Evolutionary conservation across 2,113 vertebrate species (phyloP).

Genomic region (Scophthalmus maximus): DNA sequence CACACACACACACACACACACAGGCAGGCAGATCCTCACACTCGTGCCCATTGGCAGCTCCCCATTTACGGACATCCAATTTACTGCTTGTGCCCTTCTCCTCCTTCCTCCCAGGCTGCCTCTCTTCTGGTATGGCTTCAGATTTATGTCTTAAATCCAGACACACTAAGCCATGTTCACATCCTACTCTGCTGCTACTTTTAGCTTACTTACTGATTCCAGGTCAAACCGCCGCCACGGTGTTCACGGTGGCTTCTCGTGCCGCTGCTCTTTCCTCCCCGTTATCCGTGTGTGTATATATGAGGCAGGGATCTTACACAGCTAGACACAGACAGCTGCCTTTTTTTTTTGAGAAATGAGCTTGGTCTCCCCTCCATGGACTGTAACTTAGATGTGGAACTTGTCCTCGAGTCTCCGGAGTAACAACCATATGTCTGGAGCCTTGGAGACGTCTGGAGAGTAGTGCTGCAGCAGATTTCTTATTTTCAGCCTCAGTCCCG

Average conservation of each 20-base stretch:
- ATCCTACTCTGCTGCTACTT: conserved; percentile 63
- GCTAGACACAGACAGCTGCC: conserved; percentile 25
- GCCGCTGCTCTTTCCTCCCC: conserved; percentile 18
- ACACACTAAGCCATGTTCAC: conserved; percentile 61
- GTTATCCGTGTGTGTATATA: conserved; percentile 11
- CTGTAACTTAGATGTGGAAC: conserved; percentile 51
- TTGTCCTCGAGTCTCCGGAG: conserved; percentile 46
- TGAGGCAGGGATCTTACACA: conserved; percentile 42
- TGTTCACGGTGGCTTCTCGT: conserved; percentile 29
- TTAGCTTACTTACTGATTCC: conserved; percentile 59
- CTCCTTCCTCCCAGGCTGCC: conserved; percentile 21
- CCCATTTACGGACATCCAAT: conserved; percentile 67
- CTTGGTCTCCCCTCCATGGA: conserved; percentile 49
- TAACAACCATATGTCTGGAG: conserved; percentile 66
- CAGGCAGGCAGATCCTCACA: conserved; percentile 53
- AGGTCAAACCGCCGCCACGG: conserved; percentile 56
- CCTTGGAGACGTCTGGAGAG: conserved; percentile 50
- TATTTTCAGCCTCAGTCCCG: conserved; percentile 44
- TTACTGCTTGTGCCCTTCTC: conserved; percentile 50
- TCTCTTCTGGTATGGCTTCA: conserved; percentile 59
- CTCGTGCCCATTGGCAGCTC: conserved; percentile 60
- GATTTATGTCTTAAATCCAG: conserved; percentile 74
- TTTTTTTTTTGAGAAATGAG: conserved; percentile 47
- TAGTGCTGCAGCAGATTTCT: conserved; percentile 46
- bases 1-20: conserved; percentile 27